Evolutionary conservation across 2,797 vertebrate genomes (phyloP), one percentile per base, ranked within the genome.

Genomic region (Sphenopsis melanotis): DNA sequence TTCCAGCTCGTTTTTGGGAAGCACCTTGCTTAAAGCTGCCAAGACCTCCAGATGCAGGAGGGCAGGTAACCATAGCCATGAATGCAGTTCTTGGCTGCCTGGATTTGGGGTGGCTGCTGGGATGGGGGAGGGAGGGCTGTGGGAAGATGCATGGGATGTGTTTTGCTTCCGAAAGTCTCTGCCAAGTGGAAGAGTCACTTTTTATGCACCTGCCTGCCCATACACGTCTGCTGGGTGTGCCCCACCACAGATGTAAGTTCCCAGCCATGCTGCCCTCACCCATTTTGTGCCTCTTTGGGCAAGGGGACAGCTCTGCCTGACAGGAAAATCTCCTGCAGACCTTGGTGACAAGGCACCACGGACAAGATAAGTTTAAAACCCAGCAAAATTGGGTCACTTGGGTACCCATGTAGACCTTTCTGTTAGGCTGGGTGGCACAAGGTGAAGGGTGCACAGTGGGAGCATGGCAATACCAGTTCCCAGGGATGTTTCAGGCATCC

Each of bases 391-490:
- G 8, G 8, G 11, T 7, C 11, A 12, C 4, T 46, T 60, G 2
- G 12, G 4, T 41, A 49, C 8, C 10, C 9, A 5, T 0, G 0
- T 0, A 2, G 34, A 17, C 27, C 19, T 22, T 57, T 37, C 37
- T 83, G 36, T 27, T 47, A 21, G 39, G 23, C 27, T 61, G 44
- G 27, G 42, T 65, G 56, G 60, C 17, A 36, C 7, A 39, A 46
- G 6, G 11, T 32, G 27, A 4, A 7, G 32, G 64, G 47, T n/a
- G 34, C 30, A 34, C 34, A 15, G 50, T 4, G 14, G 12, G 3
- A 66, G 18, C 6, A 8, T 32, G 39, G 24, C 13, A 17, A 5
- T 37, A 14, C 15, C 23, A 29, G 32, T 8, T 29, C 15, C 15
- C 13, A 21, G 12, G 46, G 57, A 10, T 53, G 21, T 14, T 53